A percentile compares a stretch with the other conserved stretches of the same genome.
These are phyloP conservation scores for Lathronympha strigana DNA, from an alignment of 2,888 invertebrate species.

Conservation along the genomic window DNA sequence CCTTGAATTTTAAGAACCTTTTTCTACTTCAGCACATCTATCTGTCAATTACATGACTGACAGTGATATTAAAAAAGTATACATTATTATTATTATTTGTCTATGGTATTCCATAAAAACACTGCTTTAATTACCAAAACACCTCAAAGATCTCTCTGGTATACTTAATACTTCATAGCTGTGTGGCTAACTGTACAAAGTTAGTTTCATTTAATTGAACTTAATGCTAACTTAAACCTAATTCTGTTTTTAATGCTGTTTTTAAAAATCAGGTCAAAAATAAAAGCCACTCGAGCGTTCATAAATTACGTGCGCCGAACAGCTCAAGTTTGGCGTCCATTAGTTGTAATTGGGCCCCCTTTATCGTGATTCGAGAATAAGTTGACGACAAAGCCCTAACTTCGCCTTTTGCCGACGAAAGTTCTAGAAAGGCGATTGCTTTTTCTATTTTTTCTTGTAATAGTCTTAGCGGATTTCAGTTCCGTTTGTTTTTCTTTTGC, in stretches of 20 bases:
- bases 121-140: too few species aligned
- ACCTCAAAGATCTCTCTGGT: too few species aligned
- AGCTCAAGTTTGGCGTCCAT: slow-evolving; percentile 38
- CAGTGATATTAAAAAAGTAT: too few species aligned
- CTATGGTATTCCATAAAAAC: too few species aligned
- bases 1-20: too few species aligned
- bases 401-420: slow-evolving; percentile 7
- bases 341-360: slow-evolving; percentile 39
- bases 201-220: too few species aligned
- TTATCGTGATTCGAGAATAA: slow-evolving; percentile 36
- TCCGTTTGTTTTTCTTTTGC: slow-evolving; percentile 4
- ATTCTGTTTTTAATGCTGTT: background rate
- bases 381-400: slow-evolving; percentile 30
- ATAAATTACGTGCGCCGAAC: slow-evolving; percentile 38
- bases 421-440: background rate
- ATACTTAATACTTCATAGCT: too few species aligned
- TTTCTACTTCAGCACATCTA: too few species aligned
- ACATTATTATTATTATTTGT: too few species aligned
- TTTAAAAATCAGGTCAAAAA: slow-evolving; percentile 12
- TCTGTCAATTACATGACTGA: too few species aligned
- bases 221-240: too few species aligned
- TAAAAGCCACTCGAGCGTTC: slow-evolving; percentile 18
- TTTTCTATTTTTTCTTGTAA: slow-evolving; percentile 17
- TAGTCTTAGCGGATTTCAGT: slow-evolving; percentile 17
- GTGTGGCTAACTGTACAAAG: too few species aligned